These are phyloP conservation scores for Diabrotica undecimpunctata DNA, from an alignment of 1,140 invertebrate species.

Conservation along the genomic window DNA sequence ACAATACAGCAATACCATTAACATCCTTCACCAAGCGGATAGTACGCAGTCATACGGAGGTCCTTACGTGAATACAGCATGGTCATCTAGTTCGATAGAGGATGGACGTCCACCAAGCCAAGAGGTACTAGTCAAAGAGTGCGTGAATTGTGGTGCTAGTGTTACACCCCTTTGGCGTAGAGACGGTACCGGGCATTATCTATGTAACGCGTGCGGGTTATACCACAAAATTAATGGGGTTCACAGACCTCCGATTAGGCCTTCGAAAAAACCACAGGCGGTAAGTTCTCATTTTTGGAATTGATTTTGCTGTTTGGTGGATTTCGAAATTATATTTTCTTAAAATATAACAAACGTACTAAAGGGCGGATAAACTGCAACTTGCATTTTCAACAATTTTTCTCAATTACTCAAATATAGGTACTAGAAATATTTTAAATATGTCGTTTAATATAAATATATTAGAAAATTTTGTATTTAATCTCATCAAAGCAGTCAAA, in stretches of 20 bases:
- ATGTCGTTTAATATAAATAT: no score
- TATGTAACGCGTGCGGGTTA: constrained; percentile 85
- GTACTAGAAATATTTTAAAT: no score
- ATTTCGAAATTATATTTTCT: no score
- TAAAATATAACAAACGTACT: no score
- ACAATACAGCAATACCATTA: constrained; percentile 25
- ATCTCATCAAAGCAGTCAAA: no score
- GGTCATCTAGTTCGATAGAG: constrained; percentile 20
- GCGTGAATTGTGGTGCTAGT: constrained; percentile 84
- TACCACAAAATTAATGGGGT: constrained; percentile 85
- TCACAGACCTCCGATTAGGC: constrained; percentile 66
- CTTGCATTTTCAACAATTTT: no score
- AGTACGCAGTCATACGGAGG: constrained; percentile 21
- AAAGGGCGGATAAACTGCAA: no score
- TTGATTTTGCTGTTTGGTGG: constrained; percentile 3
- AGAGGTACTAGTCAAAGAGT: constrained; percentile 70
- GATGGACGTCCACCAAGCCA: constrained; percentile 17
- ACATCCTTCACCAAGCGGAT: constrained; percentile 29
- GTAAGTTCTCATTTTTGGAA: constrained; percentile 40
- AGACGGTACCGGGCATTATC: constrained; percentile 83
- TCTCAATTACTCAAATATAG: no score
- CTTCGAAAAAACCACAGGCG: constrained; percentile 54
- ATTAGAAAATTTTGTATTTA: no score
- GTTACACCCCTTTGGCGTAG: constrained; percentile 83
- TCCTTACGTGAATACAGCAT: constrained; percentile 23